Base-by-base conservation (phyloP, 1,140 invertebrate species). In the Chlorops oryzae region DNA sequence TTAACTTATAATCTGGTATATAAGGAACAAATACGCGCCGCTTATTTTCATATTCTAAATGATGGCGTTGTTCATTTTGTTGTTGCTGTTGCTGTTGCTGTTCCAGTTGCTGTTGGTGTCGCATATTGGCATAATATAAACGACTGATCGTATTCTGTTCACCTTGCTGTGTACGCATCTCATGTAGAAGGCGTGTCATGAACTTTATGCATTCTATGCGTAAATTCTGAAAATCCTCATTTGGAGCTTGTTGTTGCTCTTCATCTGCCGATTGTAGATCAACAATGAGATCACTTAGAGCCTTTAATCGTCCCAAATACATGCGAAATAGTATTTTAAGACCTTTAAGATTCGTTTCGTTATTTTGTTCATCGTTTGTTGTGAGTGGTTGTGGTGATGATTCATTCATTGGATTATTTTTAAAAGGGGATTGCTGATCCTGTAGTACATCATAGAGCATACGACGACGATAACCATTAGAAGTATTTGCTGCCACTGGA, bases 291-390 rank as follows among this genome's bases (percentile, higher is more conserved):
- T 70, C 66, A 51, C 62, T 66, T 2, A 70, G 53, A 0, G 60
- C 55, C 41, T 70, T 70, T 2, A 70, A 23, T 1, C 63, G 62
- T 0, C 67, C 67, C 61, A 70, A 62, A 47, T 70, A 70, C 67
- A 70, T 70, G 35, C 67, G 67, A 44, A 70, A 70, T 2, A 70
- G 59, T 24, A 70, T 70, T 55, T 70, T 70, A 0, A 70, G 56
- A 2, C 67, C 67, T 50, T 70, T 68, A 0, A 64, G 50, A 57
- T 70, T 68, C 0, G 50, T 65, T 17, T 56, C 59, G 3, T 21
- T 13, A 22, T 21, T 17, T 25, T 45, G 24, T 23, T n/a, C 13
- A 45, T 45, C 42, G 3, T 25, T 25, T 13, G 20, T 10, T 4
- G 15, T 45, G 12, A 17, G 13, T n/a, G 15, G 15, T 28, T 22